Evolutionary conservation across 1,140 invertebrate genomes (phyloP), one percentile per base, ranked within the genome.

Genomic region (Orussus abietinus): DNA sequence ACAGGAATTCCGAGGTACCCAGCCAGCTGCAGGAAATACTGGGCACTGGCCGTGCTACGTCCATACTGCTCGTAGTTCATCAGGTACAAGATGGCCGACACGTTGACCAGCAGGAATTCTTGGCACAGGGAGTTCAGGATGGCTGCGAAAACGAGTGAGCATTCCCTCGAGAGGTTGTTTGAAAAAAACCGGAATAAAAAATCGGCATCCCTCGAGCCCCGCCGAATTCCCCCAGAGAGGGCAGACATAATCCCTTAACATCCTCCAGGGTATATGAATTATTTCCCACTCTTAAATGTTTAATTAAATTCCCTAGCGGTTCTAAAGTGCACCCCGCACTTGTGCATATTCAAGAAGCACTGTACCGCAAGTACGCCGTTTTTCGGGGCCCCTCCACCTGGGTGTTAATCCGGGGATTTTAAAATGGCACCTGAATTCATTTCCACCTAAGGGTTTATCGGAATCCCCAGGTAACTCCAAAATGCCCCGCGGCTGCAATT

Each of bases 1-100:
- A 95, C 90, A 44, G 92, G 87, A 42, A 92, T 88, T 13, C 87
- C 85, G 45, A 84, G 69, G 69, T 92, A 92, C 19, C 86, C 86
- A 34, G 91, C 89, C 46, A 95, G 74, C 74, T 95, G 90, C 29
- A 95, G 78, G 64, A 96, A 92, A 72, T 95, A 96, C 69, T 95
- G 91, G 15, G 89, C 88, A 29, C 90, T 92, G 41, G 90, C 91
- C 30, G 91, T 93, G 67, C 88, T 91, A 41, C 88, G 79, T 15
- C 90, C 91, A 72, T 77, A 77, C 50, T 80, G 76, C 76, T 94
- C 90, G 64, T 92, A 88, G 74, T 94, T 94, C 85, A 92, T 93
- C 71, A 95, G 79, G 72, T 94, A 95, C 45, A 95, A 74, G 59
- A 96, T 93, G 48, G 90, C 88, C 25, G 89, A 90, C 29, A 94